Evolutionary conservation across 1,140 invertebrate species (phyloP), one percentile per base, ranked within the genome.

Genomic region (Trachymyrmex cornetzi): DNA sequence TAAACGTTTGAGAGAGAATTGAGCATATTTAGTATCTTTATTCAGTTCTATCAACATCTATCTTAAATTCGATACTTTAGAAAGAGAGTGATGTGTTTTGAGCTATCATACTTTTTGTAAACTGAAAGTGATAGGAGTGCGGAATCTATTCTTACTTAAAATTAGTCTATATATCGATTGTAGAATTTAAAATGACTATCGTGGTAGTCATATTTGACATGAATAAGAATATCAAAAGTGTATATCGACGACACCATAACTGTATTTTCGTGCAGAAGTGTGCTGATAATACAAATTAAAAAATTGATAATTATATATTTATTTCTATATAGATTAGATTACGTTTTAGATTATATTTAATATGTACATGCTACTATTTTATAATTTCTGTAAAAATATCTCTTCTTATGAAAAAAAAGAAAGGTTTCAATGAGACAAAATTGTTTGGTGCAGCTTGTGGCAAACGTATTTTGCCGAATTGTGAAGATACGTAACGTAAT

Each of bases 401-500:
- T 57, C 6, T 69, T 72, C 1, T 55, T 59, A 5, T 22, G n/a
- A 19, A 38, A 57, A 75, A 24, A 19, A 75, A 34, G 30, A 34
- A 38, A 59, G 9, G 3, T 38, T 14, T 57, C n/a, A 24, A 16
- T 75, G 3, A 22, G 4, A 11, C 72, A n/a, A 24, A 38, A n/a
- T 75, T 1, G 9, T 27, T 77, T 27, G 34, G 22, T 19, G 9
- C 3, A 19, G 6, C 9, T 61, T 61, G 30, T 57, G 30, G 9
- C 22, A 38, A 38, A 38, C 34, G 1, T 44, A 16, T 77, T 61
- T 48, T 16, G 22, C 9, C 30, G 22, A 44, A 16, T 7, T 24
- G 50, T 14, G 34, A 61, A 77, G 55, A 61, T 14, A 77, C 22
- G 74, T 77, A 61, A 77, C 22, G 55, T 77, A 61, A 77, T 14